Base-by-base conservation (phyloP, 2,888 invertebrate species). In the Oxycera nigricornis region DNA sequence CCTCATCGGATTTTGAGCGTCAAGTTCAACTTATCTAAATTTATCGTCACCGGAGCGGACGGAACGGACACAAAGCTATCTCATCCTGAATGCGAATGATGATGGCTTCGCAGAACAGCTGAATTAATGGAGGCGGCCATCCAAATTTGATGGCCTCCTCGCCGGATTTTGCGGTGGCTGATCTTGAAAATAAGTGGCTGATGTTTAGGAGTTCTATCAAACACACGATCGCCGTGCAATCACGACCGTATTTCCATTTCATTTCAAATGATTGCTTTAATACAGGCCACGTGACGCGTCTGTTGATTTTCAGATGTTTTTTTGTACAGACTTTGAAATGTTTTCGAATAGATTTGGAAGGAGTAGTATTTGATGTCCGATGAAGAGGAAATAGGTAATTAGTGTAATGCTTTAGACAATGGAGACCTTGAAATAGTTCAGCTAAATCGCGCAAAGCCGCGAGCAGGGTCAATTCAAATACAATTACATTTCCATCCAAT, bases 11-110 rank as follows among this genome's bases (percentile, higher is more conserved):
- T 35, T 62, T 62, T 17, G 30, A 28, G n/a, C 59, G 24, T 70
- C 70, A 70, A 70, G 70, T 70, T 70, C 70, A 70, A 11, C 52
- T 70, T 35, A 52, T 52, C 70, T 70, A 70, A 70, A 55, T 70
- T 70, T 70, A 70, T 70, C 70, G 31, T 52, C 35, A 55, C 55
- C 26, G 35, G 35, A 30, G 14, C 68, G 9, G 57, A 4, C 26
- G 26, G 2, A 3, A 55, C 24, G 22, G 17, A 24, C 30, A 59
- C 24, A 20, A 28, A 59, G 59, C 30, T 26, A 59, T 59, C 30
- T 30, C 61, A 61, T 61, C 61, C 7, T 35, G n/a, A n/a, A n/a
- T n/a, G n/a, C n/a, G n/a, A n/a, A n/a, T n/a, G n/a, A 17, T 61
- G 20, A 61, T 61, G 61, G 28, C 20, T 7, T 4, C n/a, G 31